Percentiles rank a stretch among this genome's conserved stretches.
Evolutionary conservation across 2,888 invertebrate species (phyloP).

Genomic region (Acanthosepion lycidas): DNA sequence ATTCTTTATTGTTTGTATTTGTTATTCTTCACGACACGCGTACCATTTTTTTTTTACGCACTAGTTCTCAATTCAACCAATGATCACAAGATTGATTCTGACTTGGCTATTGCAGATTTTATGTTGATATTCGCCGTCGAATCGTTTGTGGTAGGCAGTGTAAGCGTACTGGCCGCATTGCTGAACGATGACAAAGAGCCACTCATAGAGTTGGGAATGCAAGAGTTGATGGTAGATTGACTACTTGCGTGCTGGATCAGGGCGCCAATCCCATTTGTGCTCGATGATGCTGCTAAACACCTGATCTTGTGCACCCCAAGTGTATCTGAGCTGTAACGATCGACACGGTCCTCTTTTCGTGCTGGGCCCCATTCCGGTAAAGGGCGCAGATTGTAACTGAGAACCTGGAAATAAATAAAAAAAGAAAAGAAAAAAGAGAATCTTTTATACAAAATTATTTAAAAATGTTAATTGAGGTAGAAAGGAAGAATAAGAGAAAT

Average conservation of each 20-base stretch:
- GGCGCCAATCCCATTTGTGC: background rate
- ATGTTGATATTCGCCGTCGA: background rate
- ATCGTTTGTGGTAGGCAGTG: constrained; percentile 34
- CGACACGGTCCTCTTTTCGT: constrained; percentile 54
- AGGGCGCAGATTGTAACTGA: constrained; percentile 63
- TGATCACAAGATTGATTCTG: constrained; percentile 34
- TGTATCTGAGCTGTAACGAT: constrained; percentile 24
- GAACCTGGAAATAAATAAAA: constrained; percentile 56
- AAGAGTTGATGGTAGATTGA: constrained; percentile 43
- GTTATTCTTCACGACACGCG: background rate
- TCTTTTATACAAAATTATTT: background rate
- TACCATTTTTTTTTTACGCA: background rate
- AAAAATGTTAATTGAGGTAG: background rate
- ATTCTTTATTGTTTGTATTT: too few species aligned
- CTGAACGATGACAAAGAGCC: constrained; percentile 10
- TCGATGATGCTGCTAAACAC: background rate
- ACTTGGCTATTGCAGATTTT: background rate
- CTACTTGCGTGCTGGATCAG: background rate
- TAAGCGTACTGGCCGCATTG: background rate
- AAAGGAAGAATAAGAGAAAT: background rate
- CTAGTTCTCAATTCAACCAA: background rate
- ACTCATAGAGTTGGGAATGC: constrained; percentile 23
- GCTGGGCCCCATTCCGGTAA: constrained; percentile 69
- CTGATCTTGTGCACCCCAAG: constrained; percentile 35
- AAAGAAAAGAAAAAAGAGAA: background rate